phyloP scores from a whole-genome alignment of 2,797 vertebrate species.

The Prionace glauca region DNA sequence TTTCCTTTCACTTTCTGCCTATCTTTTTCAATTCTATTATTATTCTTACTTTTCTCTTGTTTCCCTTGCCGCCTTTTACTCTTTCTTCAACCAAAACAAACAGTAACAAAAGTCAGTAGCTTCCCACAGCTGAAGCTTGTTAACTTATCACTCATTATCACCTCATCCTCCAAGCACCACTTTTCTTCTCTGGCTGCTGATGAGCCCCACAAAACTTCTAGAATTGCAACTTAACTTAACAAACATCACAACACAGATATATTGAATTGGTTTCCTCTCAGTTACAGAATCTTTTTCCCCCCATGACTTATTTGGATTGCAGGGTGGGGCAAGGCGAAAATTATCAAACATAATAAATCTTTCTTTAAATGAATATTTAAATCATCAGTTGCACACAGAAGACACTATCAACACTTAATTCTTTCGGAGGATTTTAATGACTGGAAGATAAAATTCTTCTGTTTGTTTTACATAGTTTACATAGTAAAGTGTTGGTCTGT shows the following conservation, averaged over 20 bases:
- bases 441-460: background rate
- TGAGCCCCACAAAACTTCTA: constrained; percentile 24
- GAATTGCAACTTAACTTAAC: constrained; percentile 28
- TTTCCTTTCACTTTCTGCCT: constrained; percentile 28
- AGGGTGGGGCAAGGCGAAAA: background rate
- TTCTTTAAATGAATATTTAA: constrained; percentile 19
- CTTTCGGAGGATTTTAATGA: background rate
- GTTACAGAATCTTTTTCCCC: background rate
- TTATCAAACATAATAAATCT: constrained; percentile 1
- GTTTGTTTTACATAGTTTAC: background rate
- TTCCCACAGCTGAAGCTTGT: constrained; percentile 37
- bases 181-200: constrained; percentile 33
- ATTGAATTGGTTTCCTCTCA: constrained; percentile 13
- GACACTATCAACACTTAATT: background rate
- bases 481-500: background rate
- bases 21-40: constrained; percentile 4
- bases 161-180: constrained; percentile 32
- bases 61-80: constrained; percentile 12
- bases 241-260: constrained; percentile 24
- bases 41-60: constrained; percentile 1
- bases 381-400: background rate
- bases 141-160: constrained; percentile 38
- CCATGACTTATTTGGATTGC: background rate
- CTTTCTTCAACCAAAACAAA: constrained; percentile 36
- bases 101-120: constrained; percentile 32